Conservation (phyloP, 2,113 vertebrate species). For the Hypocryptadius cinnamomeus region DNA sequence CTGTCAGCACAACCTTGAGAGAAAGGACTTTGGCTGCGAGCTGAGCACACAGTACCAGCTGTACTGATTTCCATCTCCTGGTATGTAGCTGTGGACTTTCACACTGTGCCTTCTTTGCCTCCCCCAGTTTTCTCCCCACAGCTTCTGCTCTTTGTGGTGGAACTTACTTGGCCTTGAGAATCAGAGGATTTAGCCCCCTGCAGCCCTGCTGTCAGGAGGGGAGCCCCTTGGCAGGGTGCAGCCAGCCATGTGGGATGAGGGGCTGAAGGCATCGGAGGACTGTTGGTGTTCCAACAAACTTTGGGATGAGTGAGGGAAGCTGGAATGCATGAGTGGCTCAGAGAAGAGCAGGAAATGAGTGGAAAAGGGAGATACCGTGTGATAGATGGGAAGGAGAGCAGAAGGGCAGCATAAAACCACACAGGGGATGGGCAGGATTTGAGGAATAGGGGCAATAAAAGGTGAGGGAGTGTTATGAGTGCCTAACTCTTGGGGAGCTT, state of each 20-base stretch:
- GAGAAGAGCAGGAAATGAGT: not conserved
- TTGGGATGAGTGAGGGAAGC: not conserved
- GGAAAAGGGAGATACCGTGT: not conserved
- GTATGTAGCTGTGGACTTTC: constrained; percentile 46
- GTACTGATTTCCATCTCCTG: constrained; percentile 38
- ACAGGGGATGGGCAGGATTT: not conserved
- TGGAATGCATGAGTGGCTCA: not conserved
- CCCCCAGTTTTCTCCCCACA: not conserved
- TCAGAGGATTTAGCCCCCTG: not conserved
- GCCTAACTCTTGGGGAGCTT: not conserved
- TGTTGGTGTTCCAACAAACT: not conserved
- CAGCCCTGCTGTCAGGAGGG: not conserved
- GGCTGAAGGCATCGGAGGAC: not conserved
- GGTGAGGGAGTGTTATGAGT: not conserved
- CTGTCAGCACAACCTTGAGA: constrained; percentile 67
- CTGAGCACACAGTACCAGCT: constrained; percentile 29
- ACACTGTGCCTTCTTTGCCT: not conserved
- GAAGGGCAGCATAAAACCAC: not conserved
- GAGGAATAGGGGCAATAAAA: constrained; percentile 15
- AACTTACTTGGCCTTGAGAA: not conserved
- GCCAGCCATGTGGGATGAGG: not conserved
- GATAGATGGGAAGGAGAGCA: constrained; percentile 18
- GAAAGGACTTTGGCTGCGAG: constrained; percentile 51
- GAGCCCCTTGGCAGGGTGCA: not conserved
- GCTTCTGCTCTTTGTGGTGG: not conserved